Percentiles rank a stretch among this genome's conserved stretches.
Evolutionary conservation across 1,140 invertebrate genomes (phyloP).

Genomic region (Melipona quadrifasciata): DNA sequence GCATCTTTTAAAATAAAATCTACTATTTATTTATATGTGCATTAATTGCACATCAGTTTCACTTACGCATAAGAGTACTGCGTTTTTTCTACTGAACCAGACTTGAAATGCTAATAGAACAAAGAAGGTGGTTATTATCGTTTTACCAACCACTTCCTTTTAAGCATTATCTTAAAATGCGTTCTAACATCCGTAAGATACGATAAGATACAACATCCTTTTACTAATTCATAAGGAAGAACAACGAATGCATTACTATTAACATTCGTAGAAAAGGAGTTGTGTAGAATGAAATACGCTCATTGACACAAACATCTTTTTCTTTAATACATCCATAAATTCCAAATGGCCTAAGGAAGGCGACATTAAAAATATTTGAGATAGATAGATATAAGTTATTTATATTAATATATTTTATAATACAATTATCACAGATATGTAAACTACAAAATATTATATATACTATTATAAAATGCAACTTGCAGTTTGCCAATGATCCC

Average conservation of each 20-base stretch:
- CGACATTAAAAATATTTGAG: constrained; percentile 45
- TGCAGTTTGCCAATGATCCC: constrained; percentile 67
- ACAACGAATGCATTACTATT: not conserved
- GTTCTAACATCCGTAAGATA: not conserved
- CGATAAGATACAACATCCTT: not conserved
- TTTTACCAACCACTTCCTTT: constrained; percentile 64
- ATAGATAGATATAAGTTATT: constrained; percentile 76
- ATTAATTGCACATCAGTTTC: not conserved
- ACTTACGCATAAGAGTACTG: not conserved
- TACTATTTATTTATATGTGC: not conserved
- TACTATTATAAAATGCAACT: constrained; percentile 77
- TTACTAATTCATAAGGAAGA: not conserved
- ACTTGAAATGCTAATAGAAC: not conserved
- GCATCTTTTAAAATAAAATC: constrained; percentile 41
- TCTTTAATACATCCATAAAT: constrained; percentile 46
- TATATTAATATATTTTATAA: constrained; percentile 78
- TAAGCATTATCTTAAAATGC: constrained; percentile 34
- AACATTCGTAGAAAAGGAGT: not conserved
- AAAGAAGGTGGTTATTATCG: constrained; percentile 52
- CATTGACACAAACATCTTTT: constrained; percentile 29
- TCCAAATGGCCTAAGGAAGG: constrained; percentile 36
- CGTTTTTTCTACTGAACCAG: not conserved
- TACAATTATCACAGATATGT: constrained; percentile 82
- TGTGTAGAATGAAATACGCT: not conserved
- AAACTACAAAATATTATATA: constrained; percentile 80